Conservation (phyloP, 2,797 vertebrate genomes). For the Siniperca obscura region DNA sequence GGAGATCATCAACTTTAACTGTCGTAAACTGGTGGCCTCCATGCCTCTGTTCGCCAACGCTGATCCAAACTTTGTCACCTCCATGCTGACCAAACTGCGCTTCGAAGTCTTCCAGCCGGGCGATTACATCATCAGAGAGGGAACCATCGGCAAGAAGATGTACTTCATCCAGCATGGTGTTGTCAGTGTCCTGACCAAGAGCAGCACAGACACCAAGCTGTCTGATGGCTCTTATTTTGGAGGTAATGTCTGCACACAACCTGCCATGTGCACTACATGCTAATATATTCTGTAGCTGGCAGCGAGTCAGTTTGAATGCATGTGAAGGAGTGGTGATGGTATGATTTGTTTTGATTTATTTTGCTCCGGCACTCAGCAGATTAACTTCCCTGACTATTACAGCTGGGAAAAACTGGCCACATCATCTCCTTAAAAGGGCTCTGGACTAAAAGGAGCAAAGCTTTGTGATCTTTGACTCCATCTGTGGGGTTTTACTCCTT, state of each 20-base stretch:
- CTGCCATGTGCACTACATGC: constrained; percentile 46
- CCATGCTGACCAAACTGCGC: constrained; percentile 96
- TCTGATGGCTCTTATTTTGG: constrained; percentile 98
- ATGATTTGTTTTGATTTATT: constrained; percentile 73
- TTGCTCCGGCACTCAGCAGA: constrained; percentile 81
- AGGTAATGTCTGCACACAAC: constrained; percentile 81
- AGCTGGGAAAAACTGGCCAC: constrained; percentile 67
- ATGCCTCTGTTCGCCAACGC: constrained; percentile 99
- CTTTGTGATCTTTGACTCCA: constrained; percentile 74
- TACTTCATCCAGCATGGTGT: constrained; percentile 99
- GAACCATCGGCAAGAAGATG: constrained; percentile 98
- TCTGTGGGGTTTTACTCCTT: constrained; percentile 65
- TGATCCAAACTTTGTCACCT: constrained; percentile 97
- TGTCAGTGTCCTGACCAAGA: constrained; percentile 95
- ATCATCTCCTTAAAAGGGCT: constrained; percentile 81
- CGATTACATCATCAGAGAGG: constrained; percentile 96
- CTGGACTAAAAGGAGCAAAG: constrained; percentile 69
- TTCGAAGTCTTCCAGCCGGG: constrained; percentile 98
- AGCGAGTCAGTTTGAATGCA: constrained; percentile 40
- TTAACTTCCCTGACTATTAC: constrained; percentile 78
- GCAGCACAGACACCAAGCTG: constrained; percentile 96
- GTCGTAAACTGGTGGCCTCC: constrained; percentile 96
- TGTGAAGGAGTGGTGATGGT: constrained; percentile 62
- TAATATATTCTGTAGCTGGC: constrained; percentile 26
- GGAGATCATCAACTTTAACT: constrained; percentile 99